Evolutionary conservation across 2,113 vertebrate species (phyloP).

Genomic region (Crotalus helleri): DNA sequence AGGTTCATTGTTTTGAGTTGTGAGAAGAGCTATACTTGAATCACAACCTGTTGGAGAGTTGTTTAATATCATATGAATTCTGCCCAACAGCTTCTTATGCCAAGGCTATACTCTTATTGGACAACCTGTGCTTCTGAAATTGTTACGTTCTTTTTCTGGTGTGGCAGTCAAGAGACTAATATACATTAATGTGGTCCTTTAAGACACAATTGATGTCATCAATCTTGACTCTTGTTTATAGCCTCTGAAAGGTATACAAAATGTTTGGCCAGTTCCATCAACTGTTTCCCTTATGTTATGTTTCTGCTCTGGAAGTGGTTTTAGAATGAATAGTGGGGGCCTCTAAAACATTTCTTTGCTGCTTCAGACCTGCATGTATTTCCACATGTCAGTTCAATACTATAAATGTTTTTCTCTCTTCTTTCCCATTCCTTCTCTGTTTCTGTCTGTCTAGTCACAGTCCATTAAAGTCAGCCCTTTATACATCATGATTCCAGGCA

Average conservation of each 20-base stretch:
- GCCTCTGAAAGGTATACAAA: background rate
- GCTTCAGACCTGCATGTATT: background rate
- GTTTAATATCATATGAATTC: background rate
- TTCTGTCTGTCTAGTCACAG: conserved; percentile 75
- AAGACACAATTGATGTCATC: background rate
- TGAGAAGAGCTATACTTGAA: background rate
- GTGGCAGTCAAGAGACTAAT: background rate
- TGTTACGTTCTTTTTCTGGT: background rate
- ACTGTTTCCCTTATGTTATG: background rate
- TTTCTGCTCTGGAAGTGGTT: background rate
- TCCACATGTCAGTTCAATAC: background rate
- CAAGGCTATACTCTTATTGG: background rate
- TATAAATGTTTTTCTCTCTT: background rate
- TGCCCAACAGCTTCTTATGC: background rate
- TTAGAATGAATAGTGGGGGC: background rate
- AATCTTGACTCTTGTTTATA: background rate
- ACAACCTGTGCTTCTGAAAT: background rate
- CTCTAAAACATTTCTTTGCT: background rate
- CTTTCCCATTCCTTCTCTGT: conserved; percentile 15
- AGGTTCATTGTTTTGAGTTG: background rate
- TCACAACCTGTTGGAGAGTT: background rate
- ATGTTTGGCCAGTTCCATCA: background rate
- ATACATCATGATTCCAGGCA: conserved; percentile 92
- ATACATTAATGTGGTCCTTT: background rate
- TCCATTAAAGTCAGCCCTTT: conserved; percentile 88